phyloP scores from a whole-genome alignment of 2,797 vertebrate genomes.

The Ataeniobius toweri region DNA sequence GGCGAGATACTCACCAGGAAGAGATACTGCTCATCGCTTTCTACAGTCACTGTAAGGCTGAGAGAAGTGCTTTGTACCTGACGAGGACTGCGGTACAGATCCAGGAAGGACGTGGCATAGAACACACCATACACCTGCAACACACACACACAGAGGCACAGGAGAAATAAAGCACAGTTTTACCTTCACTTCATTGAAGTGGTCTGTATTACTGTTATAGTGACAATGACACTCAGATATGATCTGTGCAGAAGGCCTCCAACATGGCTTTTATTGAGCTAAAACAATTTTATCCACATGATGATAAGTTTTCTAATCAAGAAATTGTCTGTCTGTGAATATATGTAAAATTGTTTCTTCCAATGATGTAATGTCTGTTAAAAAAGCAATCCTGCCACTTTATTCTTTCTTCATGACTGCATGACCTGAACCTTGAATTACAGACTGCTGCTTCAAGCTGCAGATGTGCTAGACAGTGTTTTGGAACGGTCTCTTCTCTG shows the following conservation, averaged over 20 bases:
- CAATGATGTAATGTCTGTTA: neutral
- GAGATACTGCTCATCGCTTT: conserved; percentile 91
- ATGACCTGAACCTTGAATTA: neutral
- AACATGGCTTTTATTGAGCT: too few species aligned
- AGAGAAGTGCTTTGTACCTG: conserved; percentile 74
- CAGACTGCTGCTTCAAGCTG: neutral
- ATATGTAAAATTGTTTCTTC: too few species aligned
- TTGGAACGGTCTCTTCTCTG: neutral
- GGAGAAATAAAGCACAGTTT: neutral
- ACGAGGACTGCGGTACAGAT: conserved; percentile 87
- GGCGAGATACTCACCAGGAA: conserved; percentile 84
- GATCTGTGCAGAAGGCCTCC: too few species aligned
- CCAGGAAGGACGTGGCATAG: conserved; percentile 94
- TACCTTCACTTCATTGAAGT: neutral
- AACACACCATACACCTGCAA: conserved; percentile 89
- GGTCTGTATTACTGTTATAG: neutral
- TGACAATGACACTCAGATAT: too few species aligned
- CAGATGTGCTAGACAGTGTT: neutral
- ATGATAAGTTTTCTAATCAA: too few species aligned
- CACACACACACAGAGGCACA: conserved; percentile 5
- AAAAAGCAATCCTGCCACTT: neutral
- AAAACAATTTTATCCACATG: neutral
- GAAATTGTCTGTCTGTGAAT: too few species aligned
- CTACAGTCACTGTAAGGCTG: conserved; percentile 84
- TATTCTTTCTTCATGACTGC: neutral